A percentile compares a stretch with the other conserved stretches of the same genome.
phyloP scores from a whole-genome alignment of 2,797 vertebrate species.

The Moxostoma hubbsi region DNA sequence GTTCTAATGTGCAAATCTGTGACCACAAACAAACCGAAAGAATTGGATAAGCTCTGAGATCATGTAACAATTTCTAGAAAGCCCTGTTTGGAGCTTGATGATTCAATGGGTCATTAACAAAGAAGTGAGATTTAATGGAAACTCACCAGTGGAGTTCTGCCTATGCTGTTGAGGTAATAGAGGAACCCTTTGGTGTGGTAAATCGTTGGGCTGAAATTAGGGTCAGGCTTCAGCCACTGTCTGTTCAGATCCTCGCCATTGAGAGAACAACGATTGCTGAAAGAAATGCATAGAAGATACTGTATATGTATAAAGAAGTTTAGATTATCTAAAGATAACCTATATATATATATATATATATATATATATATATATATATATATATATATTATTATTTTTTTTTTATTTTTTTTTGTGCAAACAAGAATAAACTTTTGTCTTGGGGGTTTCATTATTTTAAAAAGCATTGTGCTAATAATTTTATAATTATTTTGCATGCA shows the following conservation, averaged over 20 bases:
- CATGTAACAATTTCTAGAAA: conserved; percentile 26
- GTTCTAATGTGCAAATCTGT: conserved; percentile 14
- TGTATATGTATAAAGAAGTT: no score
- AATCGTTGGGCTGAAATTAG: conserved; percentile 85
- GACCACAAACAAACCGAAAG: background rate
- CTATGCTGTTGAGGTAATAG: conserved; percentile 82
- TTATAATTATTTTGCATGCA: no score
- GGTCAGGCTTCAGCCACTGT: conserved; percentile 84
- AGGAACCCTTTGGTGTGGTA: conserved; percentile 92
- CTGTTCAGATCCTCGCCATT: conserved; percentile 90
- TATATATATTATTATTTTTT: no score
- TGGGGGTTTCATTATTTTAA: no score
- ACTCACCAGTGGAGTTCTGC: conserved; percentile 85
- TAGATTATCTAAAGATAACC: no score
- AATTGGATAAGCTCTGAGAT: conserved; percentile 35
- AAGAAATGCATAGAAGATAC: conserved; percentile 8
- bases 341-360: no score
- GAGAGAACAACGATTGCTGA: conserved; percentile 89
- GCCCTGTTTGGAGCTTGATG: conserved; percentile 22
- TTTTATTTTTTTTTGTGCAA: no score
- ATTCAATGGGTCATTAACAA: conserved; percentile 34
- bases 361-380: no score
- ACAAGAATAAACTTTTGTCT: no score
- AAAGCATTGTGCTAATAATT: no score
- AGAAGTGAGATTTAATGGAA: conserved; percentile 24